phyloP scores from a whole-genome alignment of 2,113 vertebrate genomes.

The Lagenorhynchus albirostris region DNA sequence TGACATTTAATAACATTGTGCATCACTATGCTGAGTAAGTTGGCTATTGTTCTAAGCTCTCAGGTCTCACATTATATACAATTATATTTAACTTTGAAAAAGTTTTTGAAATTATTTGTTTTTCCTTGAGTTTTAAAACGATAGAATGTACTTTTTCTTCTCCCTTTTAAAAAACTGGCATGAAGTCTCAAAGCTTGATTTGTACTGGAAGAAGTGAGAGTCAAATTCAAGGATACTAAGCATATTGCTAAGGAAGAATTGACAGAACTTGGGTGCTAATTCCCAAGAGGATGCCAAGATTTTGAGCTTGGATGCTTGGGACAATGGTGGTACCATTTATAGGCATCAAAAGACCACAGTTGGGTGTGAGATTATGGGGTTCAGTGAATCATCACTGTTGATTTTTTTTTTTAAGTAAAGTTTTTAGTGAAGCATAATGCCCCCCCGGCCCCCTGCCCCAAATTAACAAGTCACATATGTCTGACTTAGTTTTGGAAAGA shows the following conservation, averaged over 20 bases:
- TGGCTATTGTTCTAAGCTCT: background rate
- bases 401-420: background rate
- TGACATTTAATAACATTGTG: background rate
- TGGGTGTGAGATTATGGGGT: background rate
- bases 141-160: background rate
- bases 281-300: background rate
- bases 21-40: background rate
- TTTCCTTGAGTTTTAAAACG: background rate
- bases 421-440: background rate
- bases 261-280: background rate
- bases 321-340: background rate
- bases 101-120: background rate
- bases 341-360: background rate
- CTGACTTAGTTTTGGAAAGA: background rate
- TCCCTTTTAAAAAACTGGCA: background rate
- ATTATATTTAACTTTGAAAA: background rate
- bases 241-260: background rate
- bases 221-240: background rate
- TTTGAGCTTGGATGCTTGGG: background rate
- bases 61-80: background rate
- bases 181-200: background rate
- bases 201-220: background rate
- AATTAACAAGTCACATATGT: background rate
- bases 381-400: background rate
- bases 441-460: background rate